These are phyloP conservation scores for Anoplophora glabripennis DNA, from an alignment of 1,140 invertebrate genomes.

Conservation along the genomic window DNA sequence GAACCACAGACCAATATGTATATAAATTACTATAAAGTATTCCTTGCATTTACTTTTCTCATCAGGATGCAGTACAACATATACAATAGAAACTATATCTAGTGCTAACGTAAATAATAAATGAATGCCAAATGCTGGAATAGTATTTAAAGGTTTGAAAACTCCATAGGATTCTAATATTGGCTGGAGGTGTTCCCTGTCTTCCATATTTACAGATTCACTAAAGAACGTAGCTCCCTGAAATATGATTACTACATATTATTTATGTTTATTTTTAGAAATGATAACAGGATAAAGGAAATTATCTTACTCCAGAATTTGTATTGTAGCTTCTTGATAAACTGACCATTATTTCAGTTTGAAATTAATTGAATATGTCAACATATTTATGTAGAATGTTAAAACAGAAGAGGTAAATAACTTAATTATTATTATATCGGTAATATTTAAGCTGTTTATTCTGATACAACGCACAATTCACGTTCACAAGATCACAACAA, in stretches of 20 bases:
- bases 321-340: constrained; percentile 46
- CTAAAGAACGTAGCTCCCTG: constrained; percentile 59
- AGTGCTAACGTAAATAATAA: constrained; percentile 54
- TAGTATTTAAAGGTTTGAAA: constrained; percentile 55
- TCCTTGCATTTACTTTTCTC: constrained; percentile 59
- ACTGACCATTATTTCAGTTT: constrained; percentile 43
- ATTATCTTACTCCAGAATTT: constrained; percentile 43
- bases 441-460: too few relatives aligned
- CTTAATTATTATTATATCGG: too few relatives aligned
- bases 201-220: constrained; percentile 55
- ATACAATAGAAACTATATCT: constrained; percentile 58
- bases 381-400: too few relatives aligned
- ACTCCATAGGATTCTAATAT: constrained; percentile 52
- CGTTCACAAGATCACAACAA: too few relatives aligned
- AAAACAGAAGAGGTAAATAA: too few relatives aligned
- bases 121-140: constrained; percentile 49
- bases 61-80: constrained; percentile 56
- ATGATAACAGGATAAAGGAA: constrained; percentile 11
- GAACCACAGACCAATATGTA: constrained; percentile 62
- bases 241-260: constrained; percentile 25
- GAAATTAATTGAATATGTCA: too few relatives aligned
- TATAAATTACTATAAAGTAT: constrained; percentile 65
- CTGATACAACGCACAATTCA: too few relatives aligned
- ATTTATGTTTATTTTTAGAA: constrained; percentile 10
- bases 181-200: constrained; percentile 53